Conservation (phyloP, 2,888 invertebrate species). For the Microdon myrmicae region DNA sequence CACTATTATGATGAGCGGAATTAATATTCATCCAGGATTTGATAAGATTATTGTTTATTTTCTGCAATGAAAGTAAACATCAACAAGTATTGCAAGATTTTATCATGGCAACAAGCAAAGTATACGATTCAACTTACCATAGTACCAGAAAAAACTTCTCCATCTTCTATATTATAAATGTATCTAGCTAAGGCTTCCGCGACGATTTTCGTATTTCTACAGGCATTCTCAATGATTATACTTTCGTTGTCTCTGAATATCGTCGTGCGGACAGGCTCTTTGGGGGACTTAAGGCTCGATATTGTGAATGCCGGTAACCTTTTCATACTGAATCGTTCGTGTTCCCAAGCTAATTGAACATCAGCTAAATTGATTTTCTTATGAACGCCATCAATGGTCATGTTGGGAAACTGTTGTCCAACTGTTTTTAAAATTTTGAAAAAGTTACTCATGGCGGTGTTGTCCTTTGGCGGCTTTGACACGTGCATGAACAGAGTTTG, state of each 20-base stretch:
- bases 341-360: conserved; percentile 93
- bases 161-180: conserved; percentile 77
- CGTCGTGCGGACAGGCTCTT: conserved; percentile 61
- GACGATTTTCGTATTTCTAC: conserved; percentile 75
- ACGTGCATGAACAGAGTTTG: conserved; percentile 84
- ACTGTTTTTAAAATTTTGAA: conserved; percentile 73
- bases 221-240: conserved; percentile 56
- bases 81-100: not conserved
- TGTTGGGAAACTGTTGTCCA: conserved; percentile 68
- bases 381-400: conserved; percentile 78
- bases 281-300: conserved; percentile 74
- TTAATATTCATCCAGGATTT: conserved; percentile 80
- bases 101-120: not conserved
- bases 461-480: conserved; percentile 93
- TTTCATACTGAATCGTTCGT: conserved; percentile 94
- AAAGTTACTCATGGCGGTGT: conserved; percentile 77
- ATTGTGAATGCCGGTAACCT: conserved; percentile 91
- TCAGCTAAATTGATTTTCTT: conserved; percentile 98
- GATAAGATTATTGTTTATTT: conserved; percentile 78
- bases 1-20: conserved; percentile 75
- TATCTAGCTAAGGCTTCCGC: conserved; percentile 87
- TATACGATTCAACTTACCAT: conserved; percentile 71
- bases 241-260: conserved; percentile 61
- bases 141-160: conserved; percentile 77
- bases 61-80: conserved; percentile 67